Conservation (phyloP, 2,888 invertebrate genomes). For the Lamellibrachia satsuma region DNA sequence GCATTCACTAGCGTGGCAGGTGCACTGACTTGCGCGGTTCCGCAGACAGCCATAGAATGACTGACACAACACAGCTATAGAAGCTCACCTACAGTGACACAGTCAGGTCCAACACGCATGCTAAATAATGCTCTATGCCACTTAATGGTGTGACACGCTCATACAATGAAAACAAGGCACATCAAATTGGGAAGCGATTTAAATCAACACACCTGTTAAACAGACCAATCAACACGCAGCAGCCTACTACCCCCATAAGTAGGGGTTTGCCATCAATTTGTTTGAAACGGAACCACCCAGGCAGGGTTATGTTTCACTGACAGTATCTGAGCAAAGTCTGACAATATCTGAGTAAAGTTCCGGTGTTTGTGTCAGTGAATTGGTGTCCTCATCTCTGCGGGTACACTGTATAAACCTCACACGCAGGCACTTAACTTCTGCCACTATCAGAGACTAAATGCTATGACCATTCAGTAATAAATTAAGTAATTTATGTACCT, state of each 20-base stretch:
- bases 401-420: no score
- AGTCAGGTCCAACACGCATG: neutral
- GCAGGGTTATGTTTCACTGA: neutral
- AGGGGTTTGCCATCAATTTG: neutral
- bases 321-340: neutral
- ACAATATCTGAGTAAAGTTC: neutral
- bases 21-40: neutral
- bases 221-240: neutral
- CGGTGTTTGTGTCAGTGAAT: neutral
- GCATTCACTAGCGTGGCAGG: neutral
- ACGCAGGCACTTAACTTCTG: no score
- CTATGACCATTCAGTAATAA: no score
- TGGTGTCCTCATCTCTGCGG: no score
- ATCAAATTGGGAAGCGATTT: neutral
- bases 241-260: neutral
- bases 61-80: neutral
- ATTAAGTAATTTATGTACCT: no score
- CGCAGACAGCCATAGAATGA: neutral
- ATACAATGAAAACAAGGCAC: neutral
- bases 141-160: neutral
- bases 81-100: neutral
- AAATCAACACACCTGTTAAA: conserved; percentile 12
- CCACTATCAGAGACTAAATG: no score
- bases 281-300: neutral
- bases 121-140: neutral